phyloP scores from a whole-genome alignment of 2,888 invertebrate species.

The Mythimna lalbum region DNA sequence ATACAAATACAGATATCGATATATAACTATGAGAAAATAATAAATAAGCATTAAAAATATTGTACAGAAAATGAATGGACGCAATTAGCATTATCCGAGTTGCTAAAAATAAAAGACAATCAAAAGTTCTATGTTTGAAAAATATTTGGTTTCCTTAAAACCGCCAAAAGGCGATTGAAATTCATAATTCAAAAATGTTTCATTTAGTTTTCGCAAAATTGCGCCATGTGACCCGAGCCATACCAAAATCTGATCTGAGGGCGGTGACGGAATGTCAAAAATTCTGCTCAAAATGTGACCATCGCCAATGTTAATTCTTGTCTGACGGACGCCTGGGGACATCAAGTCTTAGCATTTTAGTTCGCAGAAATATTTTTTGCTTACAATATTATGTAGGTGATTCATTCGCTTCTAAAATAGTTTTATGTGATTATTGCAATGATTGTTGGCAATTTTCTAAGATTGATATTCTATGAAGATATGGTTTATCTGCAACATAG shows the following conservation, averaged over 20 bases:
- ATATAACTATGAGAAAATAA: no score
- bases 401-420: constrained; percentile 52
- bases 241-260: constrained; percentile 67
- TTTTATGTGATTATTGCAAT: constrained; percentile 46
- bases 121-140: no score
- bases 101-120: no score
- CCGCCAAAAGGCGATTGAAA: background rate
- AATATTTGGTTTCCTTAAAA: no score
- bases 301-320: constrained; percentile 68
- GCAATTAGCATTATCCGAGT: no score
- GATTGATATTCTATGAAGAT: constrained; percentile 23
- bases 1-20: no score
- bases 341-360: constrained; percentile 47
- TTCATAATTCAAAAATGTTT: background rate
- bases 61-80: no score
- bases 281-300: constrained; percentile 83
- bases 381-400: constrained; percentile 43
- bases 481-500: background rate
- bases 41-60: no score
- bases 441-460: constrained; percentile 35
- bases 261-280: constrained; percentile 89
- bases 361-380: constrained; percentile 61
- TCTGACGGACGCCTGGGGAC: constrained; percentile 71
- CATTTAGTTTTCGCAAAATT: background rate
- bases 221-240: constrained; percentile 76